These are phyloP conservation scores for Chanos chanos DNA, from an alignment of 2,797 vertebrate species.

Conservation along the genomic window DNA sequence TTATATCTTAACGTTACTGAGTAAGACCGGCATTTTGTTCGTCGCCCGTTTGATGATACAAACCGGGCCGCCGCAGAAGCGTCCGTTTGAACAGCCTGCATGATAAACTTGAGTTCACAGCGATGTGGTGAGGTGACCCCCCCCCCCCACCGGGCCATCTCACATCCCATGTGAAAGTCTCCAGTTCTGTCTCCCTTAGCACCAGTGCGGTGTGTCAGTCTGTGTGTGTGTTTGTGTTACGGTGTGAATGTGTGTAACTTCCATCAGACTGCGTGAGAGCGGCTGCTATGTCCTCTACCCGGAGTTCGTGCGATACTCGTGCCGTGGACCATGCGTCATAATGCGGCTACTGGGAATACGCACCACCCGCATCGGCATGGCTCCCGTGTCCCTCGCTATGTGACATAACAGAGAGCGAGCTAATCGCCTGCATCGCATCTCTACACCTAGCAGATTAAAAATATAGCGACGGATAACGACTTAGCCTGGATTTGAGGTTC, in stretches of 20 bases:
- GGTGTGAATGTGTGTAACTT: neutral
- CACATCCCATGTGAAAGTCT: neutral
- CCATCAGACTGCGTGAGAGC: neutral
- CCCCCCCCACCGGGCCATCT: neutral
- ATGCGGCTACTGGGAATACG: slow-evolving; percentile 77
- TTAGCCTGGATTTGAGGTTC: slow-evolving; percentile 9
- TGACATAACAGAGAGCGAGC: slow-evolving; percentile 62
- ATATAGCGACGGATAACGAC: neutral
- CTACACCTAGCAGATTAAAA: slow-evolving; percentile 44
- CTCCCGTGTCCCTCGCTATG: slow-evolving; percentile 57
- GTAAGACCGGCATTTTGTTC: too few species aligned
- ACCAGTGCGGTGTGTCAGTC: neutral
- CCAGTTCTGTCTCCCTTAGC: neutral
- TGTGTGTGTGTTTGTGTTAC: neutral
- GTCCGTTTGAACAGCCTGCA: neutral
- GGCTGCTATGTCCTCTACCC: slow-evolving; percentile 6
- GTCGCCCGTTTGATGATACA: too few species aligned
- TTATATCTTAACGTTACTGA: too few species aligned
- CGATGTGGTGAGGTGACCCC: neutral
- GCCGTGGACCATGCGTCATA: slow-evolving; percentile 75
- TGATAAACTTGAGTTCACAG: neutral
- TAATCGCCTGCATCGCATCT: slow-evolving; percentile 44
- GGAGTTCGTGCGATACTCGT: too few species aligned
- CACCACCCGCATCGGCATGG: slow-evolving; percentile 66
- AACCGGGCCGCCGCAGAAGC: too few species aligned